Percentiles rank a stretch among this genome's conserved stretches.
These are phyloP conservation scores for Copidosoma aretas DNA, from an alignment of 2,888 invertebrate species.

Conservation along the genomic window DNA sequence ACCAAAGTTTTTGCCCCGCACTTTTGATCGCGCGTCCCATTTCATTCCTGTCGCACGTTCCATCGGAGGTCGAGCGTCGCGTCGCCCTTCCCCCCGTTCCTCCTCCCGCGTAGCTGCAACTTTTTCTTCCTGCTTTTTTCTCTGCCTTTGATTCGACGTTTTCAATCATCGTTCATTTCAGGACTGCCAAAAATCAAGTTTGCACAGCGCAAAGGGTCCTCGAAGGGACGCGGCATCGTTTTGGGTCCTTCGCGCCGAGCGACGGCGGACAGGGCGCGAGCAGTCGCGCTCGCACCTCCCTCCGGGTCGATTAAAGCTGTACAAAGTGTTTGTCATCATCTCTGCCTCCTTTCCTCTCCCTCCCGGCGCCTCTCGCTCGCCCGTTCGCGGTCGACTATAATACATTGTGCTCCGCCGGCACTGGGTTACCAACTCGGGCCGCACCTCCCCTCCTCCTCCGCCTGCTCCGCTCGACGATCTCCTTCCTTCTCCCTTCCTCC, in stretches of 20 bases:
- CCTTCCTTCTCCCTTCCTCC: constrained; percentile 25
- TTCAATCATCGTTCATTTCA: too few species aligned
- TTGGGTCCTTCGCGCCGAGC: too few species aligned
- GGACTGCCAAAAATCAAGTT: too few species aligned
- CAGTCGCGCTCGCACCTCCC: constrained; percentile 40
- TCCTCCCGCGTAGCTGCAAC: constrained; percentile 46
- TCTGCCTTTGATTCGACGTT: neutral
- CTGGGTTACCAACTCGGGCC: constrained; percentile 59
- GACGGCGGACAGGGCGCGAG: too few species aligned
- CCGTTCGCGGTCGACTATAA: constrained; percentile 60
- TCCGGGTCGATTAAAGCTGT: constrained; percentile 60
- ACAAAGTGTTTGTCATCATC: constrained; percentile 56
- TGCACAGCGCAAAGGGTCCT: too few species aligned
- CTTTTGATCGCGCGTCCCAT: too few species aligned
- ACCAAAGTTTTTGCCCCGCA: too few species aligned
- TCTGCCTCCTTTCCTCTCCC: constrained; percentile 46
- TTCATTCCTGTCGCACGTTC: neutral
- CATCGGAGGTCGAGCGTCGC: neutral
- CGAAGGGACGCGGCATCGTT: too few species aligned
- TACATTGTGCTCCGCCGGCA: constrained; percentile 50
- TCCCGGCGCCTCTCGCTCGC: constrained; percentile 44
- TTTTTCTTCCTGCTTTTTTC: constrained; percentile 40
- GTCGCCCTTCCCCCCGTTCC: neutral
- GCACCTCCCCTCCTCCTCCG: constrained; percentile 43
- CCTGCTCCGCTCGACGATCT: constrained; percentile 48